Evolutionary conservation across 2,113 vertebrate genomes (phyloP).

Genomic region (Echinops telfairi): DNA sequence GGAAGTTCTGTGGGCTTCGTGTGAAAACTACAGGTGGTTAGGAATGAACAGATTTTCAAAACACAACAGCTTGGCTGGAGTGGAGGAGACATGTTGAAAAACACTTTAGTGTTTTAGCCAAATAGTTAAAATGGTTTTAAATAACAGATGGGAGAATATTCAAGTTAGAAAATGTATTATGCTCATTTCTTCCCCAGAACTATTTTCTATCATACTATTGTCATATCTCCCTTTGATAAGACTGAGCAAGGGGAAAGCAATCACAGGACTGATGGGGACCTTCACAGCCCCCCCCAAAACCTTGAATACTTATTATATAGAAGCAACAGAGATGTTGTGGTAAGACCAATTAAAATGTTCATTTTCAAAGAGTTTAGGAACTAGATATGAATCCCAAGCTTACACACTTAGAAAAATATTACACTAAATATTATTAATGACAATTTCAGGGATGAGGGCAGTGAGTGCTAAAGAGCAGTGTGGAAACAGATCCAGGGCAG

Average conservation of each 20-base stretch:
- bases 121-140: constrained; percentile 48
- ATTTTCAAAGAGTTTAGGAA: neutral
- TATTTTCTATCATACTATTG: neutral
- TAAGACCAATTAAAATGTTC: neutral
- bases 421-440: neutral
- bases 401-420: neutral
- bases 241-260: neutral
- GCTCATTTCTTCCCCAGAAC: neutral
- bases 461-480: neutral
- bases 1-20: neutral
- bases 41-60: neutral
- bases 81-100: constrained; percentile 13
- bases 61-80: neutral
- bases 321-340: neutral
- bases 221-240: neutral
- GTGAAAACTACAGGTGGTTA: neutral
- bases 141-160: constrained; percentile 13
- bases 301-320: too few species aligned
- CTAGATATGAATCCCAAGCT: neutral
- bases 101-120: constrained; percentile 23
- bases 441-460: neutral
- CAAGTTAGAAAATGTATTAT: neutral
- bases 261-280: neutral
- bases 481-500: neutral
- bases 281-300: neutral